Evolutionary conservation across 2,113 vertebrate species (phyloP), one percentile per base, ranked within the genome.

Genomic region (Falco punctatus): DNA sequence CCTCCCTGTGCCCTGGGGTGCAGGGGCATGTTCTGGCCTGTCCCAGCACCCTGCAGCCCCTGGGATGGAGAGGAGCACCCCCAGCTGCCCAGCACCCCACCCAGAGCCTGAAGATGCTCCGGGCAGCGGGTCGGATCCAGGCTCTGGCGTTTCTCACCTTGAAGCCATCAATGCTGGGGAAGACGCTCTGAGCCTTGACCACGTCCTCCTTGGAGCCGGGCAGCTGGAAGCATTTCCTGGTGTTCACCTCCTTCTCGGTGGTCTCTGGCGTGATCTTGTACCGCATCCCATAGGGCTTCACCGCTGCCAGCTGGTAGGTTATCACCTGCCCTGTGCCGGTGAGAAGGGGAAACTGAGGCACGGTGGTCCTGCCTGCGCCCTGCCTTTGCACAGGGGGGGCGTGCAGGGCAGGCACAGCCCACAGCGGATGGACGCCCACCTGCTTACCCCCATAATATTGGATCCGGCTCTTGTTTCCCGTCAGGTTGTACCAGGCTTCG

Each of bases 401-500:
- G 15, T 2, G 38, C 4, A 4, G 72, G 55, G 6, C 0, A 8
- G 61, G 35, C 2, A 0, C 27, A 7, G 71, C 46, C 13, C 5
- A 24, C 44, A 16, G 72, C 24, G 8, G 70, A 9, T 7, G 44
- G 33, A 10, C n/a, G 58, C 90, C 62, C 6, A 1, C 15, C 72
- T 27, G 23, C 93, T 84, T 49, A 98, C 98, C 97, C 30, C 98
- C 94, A 0, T 98, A 98, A 32, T 98, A 98, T 79, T 99, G 98
- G 38, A 98, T 98, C 14, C 97, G 94, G 92, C 98, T 99, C 87
- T 98, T 98, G 38, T 97, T 97, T 33, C 97, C 97, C 0, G 97
- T 82, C 4, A 96, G 66, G 81, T 99, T 98, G 71, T 98, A 98
- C 98, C 98, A 99, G 94, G 98, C 98, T 94, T 99, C 99, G 42